Evolutionary conservation across 2,113 vertebrate genomes (phyloP).

Genomic region (Entomyzon cyanotis): DNA sequence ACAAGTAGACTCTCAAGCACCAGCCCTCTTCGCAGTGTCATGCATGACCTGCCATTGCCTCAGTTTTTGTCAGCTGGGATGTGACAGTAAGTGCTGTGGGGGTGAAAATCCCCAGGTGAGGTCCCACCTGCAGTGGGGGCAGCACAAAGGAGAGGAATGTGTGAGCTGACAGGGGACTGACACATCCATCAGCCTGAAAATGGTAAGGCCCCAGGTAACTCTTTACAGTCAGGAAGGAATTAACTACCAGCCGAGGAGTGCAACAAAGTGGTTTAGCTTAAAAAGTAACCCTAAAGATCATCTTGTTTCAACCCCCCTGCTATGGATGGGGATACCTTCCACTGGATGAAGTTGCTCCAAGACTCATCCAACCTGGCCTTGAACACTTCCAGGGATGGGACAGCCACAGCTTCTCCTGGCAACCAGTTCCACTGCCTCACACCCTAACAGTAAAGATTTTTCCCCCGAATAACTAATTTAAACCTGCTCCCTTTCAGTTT

Average conservation of each 20-base stretch:
- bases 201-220: neutral
- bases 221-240: neutral
- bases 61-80: neutral
- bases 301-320: rapidly evolving
- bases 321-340: neutral
- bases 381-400: neutral
- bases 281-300: neutral
- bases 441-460: neutral
- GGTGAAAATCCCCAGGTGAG: neutral
- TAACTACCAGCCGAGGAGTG: neutral
- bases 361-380: neutral
- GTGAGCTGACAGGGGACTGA: rapidly evolving
- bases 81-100: neutral
- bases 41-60: neutral
- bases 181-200: neutral
- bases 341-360: neutral
- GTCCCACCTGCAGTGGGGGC: neutral
- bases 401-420: neutral
- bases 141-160: neutral
- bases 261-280: neutral
- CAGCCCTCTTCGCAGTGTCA: neutral
- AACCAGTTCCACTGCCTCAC: neutral
- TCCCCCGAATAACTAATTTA: neutral
- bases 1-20: neutral
- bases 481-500: neutral